These are phyloP conservation scores for Ceratosolen fusciceps DNA, from an alignment of 1,140 invertebrate genomes.

Conservation along the genomic window DNA sequence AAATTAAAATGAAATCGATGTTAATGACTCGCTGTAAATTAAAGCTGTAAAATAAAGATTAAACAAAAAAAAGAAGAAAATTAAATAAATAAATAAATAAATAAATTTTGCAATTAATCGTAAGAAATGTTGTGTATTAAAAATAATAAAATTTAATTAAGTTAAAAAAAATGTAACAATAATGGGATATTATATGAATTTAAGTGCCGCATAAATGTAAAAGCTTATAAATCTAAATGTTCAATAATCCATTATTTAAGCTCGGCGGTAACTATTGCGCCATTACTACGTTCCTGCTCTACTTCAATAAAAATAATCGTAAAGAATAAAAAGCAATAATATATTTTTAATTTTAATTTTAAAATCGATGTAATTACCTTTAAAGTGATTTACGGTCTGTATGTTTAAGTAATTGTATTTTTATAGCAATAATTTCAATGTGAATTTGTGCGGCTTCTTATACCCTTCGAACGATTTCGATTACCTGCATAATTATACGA, in stretches of 20 bases:
- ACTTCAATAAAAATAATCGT: not conserved
- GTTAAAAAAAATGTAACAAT: not conserved
- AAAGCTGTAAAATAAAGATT: too few species aligned
- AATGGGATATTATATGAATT: not conserved
- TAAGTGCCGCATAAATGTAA: not conserved
- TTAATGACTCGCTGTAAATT: too few species aligned
- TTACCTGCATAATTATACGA: not conserved
- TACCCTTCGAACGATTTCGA: not conserved
- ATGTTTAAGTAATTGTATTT: not conserved
- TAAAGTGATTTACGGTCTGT: not conserved
- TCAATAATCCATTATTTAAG: too few species aligned
- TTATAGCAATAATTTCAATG: not conserved
- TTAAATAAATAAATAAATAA: too few species aligned
- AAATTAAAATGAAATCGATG: too few species aligned
- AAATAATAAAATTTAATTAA: not conserved
- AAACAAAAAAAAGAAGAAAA: too few species aligned
- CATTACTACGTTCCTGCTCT: too few species aligned
- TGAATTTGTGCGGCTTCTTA: not conserved
- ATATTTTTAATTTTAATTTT: not conserved
- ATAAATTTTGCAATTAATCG: too few species aligned
- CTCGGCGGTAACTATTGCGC: too few species aligned
- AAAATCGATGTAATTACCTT: not conserved
- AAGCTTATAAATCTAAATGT: not conserved
- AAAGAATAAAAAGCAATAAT: not conserved
- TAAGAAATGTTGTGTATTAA: too few species aligned